Evolutionary conservation across 2,113 vertebrate species (phyloP).

Genomic region (Sphaerodactylus townsendi): DNA sequence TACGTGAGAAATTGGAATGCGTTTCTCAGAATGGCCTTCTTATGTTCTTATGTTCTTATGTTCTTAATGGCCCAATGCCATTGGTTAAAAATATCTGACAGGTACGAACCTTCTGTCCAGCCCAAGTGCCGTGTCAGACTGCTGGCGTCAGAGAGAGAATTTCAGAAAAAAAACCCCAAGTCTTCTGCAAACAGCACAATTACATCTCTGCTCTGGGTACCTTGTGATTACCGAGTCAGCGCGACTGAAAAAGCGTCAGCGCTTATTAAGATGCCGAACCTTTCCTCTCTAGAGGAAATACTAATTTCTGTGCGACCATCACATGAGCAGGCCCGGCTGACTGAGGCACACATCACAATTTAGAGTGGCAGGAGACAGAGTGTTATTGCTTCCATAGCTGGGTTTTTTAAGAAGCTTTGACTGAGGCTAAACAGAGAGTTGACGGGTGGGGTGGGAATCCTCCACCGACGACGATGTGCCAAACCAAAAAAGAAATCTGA

Average conservation of each 20-base stretch:
- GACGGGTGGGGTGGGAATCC: background rate
- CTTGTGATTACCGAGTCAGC: conserved; percentile 34
- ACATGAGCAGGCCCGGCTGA: conserved; percentile 11
- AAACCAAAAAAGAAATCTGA: background rate
- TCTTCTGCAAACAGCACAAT: conserved; percentile 47
- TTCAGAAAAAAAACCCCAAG: conserved; percentile 42
- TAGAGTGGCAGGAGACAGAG: background rate
- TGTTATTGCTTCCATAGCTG: conserved; percentile 20
- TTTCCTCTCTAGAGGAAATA: conserved; percentile 60
- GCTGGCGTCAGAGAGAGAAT: conserved; percentile 46
- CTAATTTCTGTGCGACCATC: conserved; percentile 41
- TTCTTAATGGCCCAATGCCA: conserved; percentile 42
- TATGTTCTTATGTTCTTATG: too few relatives aligned
- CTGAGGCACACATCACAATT: conserved; percentile 22
- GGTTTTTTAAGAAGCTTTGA: conserved; percentile 23
- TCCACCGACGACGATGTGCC: background rate
- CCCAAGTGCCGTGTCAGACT: conserved; percentile 22
- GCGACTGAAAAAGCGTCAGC: conserved; percentile 54
- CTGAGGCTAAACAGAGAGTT: background rate
- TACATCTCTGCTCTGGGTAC: conserved; percentile 44
- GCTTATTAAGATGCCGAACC: conserved; percentile 51
- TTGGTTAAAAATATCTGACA: conserved; percentile 51
- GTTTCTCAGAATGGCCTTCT: conserved; percentile 27
- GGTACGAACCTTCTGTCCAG: conserved; percentile 12
- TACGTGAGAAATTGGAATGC: conserved; percentile 34